phyloP scores from a whole-genome alignment of 2,797 vertebrate species.

The Brotula barbata region DNA sequence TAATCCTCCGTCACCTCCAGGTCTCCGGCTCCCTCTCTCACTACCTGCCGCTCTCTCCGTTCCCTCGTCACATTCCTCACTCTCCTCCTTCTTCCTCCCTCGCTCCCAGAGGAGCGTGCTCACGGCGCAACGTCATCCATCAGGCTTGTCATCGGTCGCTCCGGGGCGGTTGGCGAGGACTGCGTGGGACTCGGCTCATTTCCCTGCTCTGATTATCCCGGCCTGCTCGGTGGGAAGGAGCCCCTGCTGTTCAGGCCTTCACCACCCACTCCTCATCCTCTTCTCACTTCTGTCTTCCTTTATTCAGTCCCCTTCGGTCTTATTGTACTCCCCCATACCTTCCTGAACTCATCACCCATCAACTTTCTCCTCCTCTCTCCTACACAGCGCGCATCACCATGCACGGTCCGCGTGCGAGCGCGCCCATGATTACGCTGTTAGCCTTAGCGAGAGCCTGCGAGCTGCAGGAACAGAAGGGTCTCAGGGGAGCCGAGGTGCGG shows the following conservation, averaged over 20 bases:
- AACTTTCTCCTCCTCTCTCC: slow-evolving; percentile 5
- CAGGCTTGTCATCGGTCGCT: slow-evolving; percentile 78
- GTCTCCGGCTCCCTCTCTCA: slow-evolving; percentile 24
- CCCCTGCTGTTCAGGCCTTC: slow-evolving; percentile 43
- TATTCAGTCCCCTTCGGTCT: slow-evolving; percentile 36
- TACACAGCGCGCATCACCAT: slow-evolving; percentile 5
- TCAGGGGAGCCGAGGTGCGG: slow-evolving; percentile 19
- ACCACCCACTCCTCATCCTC: slow-evolving; percentile 30
- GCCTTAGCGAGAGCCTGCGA: background rate
- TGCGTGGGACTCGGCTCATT: slow-evolving; percentile 80
- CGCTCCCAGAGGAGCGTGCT: slow-evolving; percentile 59
- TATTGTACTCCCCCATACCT: slow-evolving; percentile 33
- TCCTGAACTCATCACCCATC: slow-evolving; percentile 26
- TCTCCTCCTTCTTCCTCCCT: slow-evolving; percentile 41
- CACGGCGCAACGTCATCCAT: slow-evolving; percentile 73
- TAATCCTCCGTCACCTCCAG: slow-evolving; percentile 8
- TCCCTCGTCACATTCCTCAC: slow-evolving; percentile 29
- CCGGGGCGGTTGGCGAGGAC: slow-evolving; percentile 64
- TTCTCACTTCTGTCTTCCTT: slow-evolving; percentile 25
- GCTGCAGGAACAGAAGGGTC: slow-evolving; percentile 22
- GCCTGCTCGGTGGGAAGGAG: slow-evolving; percentile 53
- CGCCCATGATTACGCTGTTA: background rate
- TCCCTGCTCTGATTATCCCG: slow-evolving; percentile 80
- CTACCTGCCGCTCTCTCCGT: slow-evolving; percentile 62
- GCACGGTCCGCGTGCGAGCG: slow-evolving; percentile 13